phyloP scores from a whole-genome alignment of 1,140 invertebrate species.

The Drosophila eugracilis region DNA sequence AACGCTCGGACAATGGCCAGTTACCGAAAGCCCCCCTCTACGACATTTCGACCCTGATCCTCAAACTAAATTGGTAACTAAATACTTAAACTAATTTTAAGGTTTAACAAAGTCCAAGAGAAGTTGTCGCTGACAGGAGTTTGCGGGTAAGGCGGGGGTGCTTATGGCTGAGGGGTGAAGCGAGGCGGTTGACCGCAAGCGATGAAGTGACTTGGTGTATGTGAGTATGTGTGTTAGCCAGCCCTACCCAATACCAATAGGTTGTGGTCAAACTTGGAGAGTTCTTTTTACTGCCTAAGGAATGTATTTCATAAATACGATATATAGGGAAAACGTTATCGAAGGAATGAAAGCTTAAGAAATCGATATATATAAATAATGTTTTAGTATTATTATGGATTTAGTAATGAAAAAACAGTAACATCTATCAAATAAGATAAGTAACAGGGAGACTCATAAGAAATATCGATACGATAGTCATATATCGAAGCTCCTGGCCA shows the following conservation, averaged over 20 bases:
- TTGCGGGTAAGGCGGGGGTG: background rate
- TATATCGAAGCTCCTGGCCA: background rate
- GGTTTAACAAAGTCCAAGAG: constrained; percentile 79
- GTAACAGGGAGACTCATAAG: background rate
- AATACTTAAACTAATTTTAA: constrained; percentile 84
- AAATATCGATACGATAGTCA: too few species aligned
- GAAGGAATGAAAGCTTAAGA: too few species aligned
- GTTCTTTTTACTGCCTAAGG: constrained; percentile 3
- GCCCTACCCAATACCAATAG: constrained; percentile 17
- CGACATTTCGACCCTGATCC: constrained; percentile 32
- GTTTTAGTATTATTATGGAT: too few species aligned
- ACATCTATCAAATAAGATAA: background rate
- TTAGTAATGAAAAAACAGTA: background rate
- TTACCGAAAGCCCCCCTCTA: background rate
- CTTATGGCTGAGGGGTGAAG: constrained; percentile 9
- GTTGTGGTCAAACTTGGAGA: constrained; percentile 54
- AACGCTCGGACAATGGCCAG: constrained; percentile 25
- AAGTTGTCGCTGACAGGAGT: constrained; percentile 59
- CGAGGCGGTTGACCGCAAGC: constrained; percentile 68
- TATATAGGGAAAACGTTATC: too few species aligned
- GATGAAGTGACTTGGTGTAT: constrained; percentile 54
- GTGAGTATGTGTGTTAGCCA: background rate
- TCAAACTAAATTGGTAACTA: constrained; percentile 80
- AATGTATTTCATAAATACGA: background rate
- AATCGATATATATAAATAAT: too few species aligned